Evolutionary conservation across 2,888 invertebrate genomes (phyloP).

Genomic region (Anorthoa munda): DNA sequence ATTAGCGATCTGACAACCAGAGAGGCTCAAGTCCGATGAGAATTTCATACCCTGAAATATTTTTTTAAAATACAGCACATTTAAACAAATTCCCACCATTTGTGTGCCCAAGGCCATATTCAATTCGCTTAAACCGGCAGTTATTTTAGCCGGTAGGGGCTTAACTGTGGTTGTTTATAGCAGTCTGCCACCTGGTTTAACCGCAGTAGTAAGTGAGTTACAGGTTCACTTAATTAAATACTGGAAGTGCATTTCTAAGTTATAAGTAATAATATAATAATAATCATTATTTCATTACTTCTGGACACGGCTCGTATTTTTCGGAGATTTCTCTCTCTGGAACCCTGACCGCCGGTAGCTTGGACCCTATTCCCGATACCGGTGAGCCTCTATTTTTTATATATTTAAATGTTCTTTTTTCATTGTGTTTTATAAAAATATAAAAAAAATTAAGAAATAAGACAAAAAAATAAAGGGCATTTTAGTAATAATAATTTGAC

Average conservation of each 20-base stretch:
- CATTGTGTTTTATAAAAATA: too few species aligned
- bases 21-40: rapidly evolving
- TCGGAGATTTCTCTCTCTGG: too few species aligned
- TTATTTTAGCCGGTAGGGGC: constrained; percentile 28
- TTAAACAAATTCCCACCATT: constrained; percentile 31
- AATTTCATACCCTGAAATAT: neutral
- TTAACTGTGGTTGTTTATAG: constrained; percentile 57
- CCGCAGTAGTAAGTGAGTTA: constrained; percentile 47
- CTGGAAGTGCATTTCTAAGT: constrained; percentile 4
- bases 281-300: too few species aligned
- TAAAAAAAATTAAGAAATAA: too few species aligned
- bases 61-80: neutral
- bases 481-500: too few species aligned
- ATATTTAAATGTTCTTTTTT: too few species aligned
- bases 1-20: neutral
- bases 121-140: constrained; percentile 25
- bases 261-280: too few species aligned
- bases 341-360: too few species aligned
- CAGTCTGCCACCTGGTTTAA: constrained; percentile 51
- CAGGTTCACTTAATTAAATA: constrained; percentile 50
- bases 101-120: constrained; percentile 33
- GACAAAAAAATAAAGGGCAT: too few species aligned
- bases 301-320: too few species aligned
- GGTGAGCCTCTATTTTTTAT: too few species aligned
- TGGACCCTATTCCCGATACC: too few species aligned